These are phyloP conservation scores for Pseudomugil gertrudae DNA, from an alignment of 2,797 vertebrate genomes.

Conservation along the genomic window DNA sequence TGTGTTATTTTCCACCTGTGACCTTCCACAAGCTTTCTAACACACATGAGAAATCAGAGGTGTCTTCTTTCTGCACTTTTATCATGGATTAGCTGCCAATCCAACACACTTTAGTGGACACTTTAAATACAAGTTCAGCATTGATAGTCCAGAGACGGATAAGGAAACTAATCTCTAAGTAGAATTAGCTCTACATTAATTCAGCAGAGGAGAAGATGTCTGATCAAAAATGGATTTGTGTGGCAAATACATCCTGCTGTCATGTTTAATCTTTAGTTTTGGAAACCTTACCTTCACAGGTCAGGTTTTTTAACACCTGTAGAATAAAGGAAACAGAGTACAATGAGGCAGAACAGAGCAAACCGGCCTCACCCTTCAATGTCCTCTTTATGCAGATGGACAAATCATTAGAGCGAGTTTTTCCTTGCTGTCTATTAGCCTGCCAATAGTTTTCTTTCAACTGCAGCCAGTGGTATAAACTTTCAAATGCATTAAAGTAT, in stretches of 20 bases:
- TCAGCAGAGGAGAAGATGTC: not conserved
- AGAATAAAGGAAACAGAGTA: slow-evolving; percentile 8
- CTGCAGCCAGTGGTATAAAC: slow-evolving; percentile 51
- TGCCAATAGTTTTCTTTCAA: slow-evolving; percentile 67
- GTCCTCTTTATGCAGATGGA: slow-evolving; percentile 72
- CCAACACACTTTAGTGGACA: not conserved
- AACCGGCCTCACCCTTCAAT: slow-evolving; percentile 56
- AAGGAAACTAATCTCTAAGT: not conserved
- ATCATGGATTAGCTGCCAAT: not conserved
- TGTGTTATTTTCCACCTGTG: no score
- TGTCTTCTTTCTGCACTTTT: not conserved
- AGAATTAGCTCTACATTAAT: not conserved
- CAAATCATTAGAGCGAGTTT: slow-evolving; percentile 64
- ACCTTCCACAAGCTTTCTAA: no score
- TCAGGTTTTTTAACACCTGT: slow-evolving; percentile 6
- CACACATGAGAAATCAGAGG: not conserved
- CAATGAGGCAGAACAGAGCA: slow-evolving; percentile 26
- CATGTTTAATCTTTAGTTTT: not conserved
- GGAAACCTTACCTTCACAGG: not conserved
- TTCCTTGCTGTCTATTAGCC: slow-evolving; percentile 54
- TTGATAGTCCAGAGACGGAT: not conserved
- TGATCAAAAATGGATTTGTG: no score
- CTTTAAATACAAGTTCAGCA: not conserved
- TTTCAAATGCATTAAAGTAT: slow-evolving; percentile 52
- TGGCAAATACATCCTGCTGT: not conserved